Conservation (phyloP, 1,140 invertebrate genomes). For the Aethina tumida region DNA sequence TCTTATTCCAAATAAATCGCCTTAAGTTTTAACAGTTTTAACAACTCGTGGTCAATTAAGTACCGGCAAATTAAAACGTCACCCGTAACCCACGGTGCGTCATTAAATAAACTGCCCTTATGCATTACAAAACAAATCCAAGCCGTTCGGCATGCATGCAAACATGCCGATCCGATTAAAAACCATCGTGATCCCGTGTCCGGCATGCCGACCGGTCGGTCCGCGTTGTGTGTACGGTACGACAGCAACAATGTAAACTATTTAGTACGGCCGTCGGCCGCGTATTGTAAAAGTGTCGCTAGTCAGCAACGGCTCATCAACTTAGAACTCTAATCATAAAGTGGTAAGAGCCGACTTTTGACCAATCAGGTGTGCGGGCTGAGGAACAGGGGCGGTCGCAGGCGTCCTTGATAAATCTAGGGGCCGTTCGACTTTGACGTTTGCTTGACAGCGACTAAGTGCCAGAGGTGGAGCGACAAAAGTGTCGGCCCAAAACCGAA, state of each 20-base stretch:
- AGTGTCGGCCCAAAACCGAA: slow-evolving; percentile 34
- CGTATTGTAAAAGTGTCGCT: slow-evolving; percentile 25
- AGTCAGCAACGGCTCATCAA: slow-evolving; percentile 27
- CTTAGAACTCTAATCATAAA: slow-evolving; percentile 32
- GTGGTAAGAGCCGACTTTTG: slow-evolving; percentile 22
- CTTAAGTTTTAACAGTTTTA: no score
- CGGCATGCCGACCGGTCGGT: neutral
- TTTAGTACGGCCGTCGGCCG: slow-evolving; percentile 18
- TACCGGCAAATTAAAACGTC: no score
- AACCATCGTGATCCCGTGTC: neutral
- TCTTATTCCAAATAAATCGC: no score
- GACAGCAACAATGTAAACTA: slow-evolving; percentile 19
- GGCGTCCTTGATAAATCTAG: slow-evolving; percentile 32
- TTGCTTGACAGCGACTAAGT: slow-evolving; percentile 34
- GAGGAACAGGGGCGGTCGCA: slow-evolving; percentile 30
- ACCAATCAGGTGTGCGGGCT: slow-evolving; percentile 26
- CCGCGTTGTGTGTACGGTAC: slow-evolving; percentile 11
- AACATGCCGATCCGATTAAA: slow-evolving; percentile 3
- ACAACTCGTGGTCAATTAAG: no score
- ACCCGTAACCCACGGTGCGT: no score
- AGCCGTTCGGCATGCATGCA: neutral
- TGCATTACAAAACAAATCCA: neutral
- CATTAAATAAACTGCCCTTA: slow-evolving; percentile 1
- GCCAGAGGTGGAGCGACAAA: slow-evolving; percentile 33
- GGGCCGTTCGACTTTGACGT: slow-evolving; percentile 33